Percentiles rank a stretch among this genome's conserved stretches.
Evolutionary conservation across 2,797 vertebrate genomes (phyloP).

Genomic region (Myiothlypis chrysogaster): DNA sequence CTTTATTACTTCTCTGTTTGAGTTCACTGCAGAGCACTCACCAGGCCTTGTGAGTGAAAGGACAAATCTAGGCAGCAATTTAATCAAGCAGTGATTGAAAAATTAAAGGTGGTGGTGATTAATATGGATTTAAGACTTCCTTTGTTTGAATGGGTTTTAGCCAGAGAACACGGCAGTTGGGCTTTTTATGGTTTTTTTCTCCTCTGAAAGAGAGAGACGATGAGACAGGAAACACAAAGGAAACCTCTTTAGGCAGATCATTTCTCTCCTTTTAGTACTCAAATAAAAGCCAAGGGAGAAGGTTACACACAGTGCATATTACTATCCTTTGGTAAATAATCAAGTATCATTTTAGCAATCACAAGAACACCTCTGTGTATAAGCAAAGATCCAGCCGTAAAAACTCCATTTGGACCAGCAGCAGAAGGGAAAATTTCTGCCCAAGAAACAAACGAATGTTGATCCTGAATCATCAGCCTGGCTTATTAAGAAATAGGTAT

Average conservation of each 20-base stretch:
- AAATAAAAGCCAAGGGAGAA: slow-evolving; percentile 3
- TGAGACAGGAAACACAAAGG: neutral
- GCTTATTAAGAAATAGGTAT: neutral
- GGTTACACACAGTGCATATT: neutral
- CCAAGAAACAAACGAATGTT: neutral
- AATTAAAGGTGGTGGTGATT: slow-evolving; percentile 43
- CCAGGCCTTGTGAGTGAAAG: neutral
- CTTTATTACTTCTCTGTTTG: slow-evolving; percentile 60
- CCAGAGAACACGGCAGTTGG: neutral
- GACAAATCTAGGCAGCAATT: slow-evolving; percentile 25
- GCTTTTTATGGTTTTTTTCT: neutral
- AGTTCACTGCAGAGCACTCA: neutral
- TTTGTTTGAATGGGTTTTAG: slow-evolving; percentile 24
- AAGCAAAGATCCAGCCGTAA: neutral
- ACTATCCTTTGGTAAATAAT: neutral
- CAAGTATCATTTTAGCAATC: neutral
- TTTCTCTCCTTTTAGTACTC: neutral
- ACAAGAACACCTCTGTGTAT: neutral
- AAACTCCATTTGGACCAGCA: neutral
- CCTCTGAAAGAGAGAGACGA: neutral
- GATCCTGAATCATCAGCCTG: neutral
- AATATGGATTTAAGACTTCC: slow-evolving; percentile 36
- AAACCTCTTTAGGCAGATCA: neutral
- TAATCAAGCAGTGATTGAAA: slow-evolving; percentile 60
- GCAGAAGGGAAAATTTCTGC: neutral